Evolutionary conservation across 2,888 invertebrate genomes (phyloP).

Genomic region (Norana najaformis): DNA sequence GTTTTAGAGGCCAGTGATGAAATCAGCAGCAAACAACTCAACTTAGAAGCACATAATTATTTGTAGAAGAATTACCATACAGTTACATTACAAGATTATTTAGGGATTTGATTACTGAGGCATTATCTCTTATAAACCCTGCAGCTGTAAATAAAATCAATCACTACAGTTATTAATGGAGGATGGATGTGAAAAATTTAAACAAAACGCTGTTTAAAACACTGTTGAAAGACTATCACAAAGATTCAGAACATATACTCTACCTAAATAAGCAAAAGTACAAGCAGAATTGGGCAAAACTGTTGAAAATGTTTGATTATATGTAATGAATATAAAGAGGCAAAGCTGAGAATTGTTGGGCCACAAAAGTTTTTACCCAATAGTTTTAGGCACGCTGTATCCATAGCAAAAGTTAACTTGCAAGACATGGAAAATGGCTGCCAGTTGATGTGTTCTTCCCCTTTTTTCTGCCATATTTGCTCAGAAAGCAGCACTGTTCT

Average conservation of each 20-base stretch:
- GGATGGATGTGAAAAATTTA: neutral
- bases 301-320: neutral
- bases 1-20: neutral
- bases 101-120: neutral
- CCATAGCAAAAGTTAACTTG: neutral
- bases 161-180: neutral
- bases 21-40: neutral
- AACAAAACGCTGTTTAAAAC: neutral
- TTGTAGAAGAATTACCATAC: neutral
- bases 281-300: neutral
- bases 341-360: neutral
- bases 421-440: neutral
- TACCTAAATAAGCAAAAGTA: constrained; percentile 8
- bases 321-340: neutral
- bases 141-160: constrained; percentile 4
- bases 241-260: neutral
- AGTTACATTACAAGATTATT: neutral
- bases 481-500: no score
- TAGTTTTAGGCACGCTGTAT: neutral
- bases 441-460: neutral
- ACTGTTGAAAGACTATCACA: neutral
- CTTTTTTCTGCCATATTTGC: no score
- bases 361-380: neutral
- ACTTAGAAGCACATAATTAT: neutral
- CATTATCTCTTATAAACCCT: neutral